phyloP scores from a whole-genome alignment of 2,113 vertebrate species.

The Tragulus kanchil region DNA sequence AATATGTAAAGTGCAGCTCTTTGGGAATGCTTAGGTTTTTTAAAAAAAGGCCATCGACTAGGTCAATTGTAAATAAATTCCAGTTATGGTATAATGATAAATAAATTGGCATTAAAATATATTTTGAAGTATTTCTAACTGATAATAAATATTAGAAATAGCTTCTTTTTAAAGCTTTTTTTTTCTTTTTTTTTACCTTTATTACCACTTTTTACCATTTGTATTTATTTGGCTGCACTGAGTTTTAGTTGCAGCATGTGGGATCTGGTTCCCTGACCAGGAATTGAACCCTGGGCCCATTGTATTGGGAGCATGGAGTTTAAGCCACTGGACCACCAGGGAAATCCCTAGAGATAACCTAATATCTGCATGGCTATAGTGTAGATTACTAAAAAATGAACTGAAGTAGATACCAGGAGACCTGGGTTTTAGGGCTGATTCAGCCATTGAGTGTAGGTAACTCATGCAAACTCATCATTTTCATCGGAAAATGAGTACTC shows the following conservation, averaged over 20 bases:
- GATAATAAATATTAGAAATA: background rate
- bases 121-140: conserved; percentile 3
- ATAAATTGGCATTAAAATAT: background rate
- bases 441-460: background rate
- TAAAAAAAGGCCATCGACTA: background rate
- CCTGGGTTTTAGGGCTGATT: background rate
- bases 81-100: background rate
- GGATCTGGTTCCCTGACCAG: too few species aligned
- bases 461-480: background rate
- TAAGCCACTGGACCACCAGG: too few species aligned
- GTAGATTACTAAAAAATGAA: background rate
- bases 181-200: too few species aligned
- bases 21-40: conserved; percentile 25
- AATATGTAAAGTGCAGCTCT: background rate
- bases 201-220: too few species aligned
- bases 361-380: background rate
- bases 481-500: conserved; percentile 16
- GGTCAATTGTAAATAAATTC: conserved; percentile 47
- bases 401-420: background rate
- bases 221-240: too few species aligned
- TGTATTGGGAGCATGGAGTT: too few species aligned
- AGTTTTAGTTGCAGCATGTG: too few species aligned
- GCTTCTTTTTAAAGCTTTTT: background rate
- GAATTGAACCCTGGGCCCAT: too few species aligned
- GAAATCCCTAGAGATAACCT: background rate